Evolutionary conservation across 1,140 invertebrate genomes (phyloP), one percentile per base, ranked within the genome.

Genomic region (Episyrphus balteatus): DNA sequence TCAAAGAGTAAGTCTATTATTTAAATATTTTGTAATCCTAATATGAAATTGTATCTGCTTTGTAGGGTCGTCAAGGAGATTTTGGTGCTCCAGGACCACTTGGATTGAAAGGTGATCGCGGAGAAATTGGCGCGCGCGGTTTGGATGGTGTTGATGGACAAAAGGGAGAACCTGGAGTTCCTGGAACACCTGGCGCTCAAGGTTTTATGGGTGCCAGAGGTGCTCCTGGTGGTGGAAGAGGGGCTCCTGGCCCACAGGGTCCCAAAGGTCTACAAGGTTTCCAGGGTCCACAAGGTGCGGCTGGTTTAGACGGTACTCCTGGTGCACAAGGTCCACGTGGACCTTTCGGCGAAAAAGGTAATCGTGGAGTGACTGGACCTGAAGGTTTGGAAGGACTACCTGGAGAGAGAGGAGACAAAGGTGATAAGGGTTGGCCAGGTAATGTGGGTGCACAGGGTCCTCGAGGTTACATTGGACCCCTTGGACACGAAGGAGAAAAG

Each of bases 11-110:
- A 74, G 75, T 71, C 50, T 46, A 7, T 38, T 0, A 10, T 5
- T n/a, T n/a, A n/a, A n/a, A n/a, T n/a, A n/a, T n/a, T n/a, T n/a
- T n/a, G n/a, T n/a, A n/a, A n/a, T n/a, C n/a, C n/a, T n/a, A n/a
- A n/a, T n/a, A n/a, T 31, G 12, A 12, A 14, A 12, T 19, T 11
- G 11, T 82, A 85, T 53, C 82, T 81, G 69, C 89, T 88, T 55
- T 82, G 80, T 60, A 92, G 88, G 90, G 89, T 53, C 75, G 86
- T 60, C 84, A 88, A 71, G 90, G 90, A 46, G 82, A 79, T 63
- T 79, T 84, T 53, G 90, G 89, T 46, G 80, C 81, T 34, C 77
- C 84, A 44, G 90, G 90, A 51, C 81, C 84, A 15, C 70, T 76
- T 36, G 90, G 90, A 14, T 81, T 82, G 58, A 92, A 92, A 32